Evolutionary conservation across 2,888 invertebrate genomes (phyloP), one percentile per base, ranked within the genome.

Genomic region (Nymphalis urticae): DNA sequence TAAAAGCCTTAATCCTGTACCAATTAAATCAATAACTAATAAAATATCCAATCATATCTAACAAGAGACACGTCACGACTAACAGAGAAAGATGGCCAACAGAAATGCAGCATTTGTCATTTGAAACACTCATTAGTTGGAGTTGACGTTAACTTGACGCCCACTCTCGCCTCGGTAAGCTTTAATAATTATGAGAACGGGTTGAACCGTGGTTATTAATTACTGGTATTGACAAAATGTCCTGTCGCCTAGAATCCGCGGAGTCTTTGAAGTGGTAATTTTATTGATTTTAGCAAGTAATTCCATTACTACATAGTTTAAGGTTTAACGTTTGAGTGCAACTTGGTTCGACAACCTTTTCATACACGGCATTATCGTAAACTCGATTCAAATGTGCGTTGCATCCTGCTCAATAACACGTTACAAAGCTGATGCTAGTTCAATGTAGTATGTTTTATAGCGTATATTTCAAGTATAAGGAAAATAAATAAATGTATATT

Each of bases 101-200:
- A 80, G 82, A 80, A 87, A 86, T 83, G 81, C 84, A 82, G 84
- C 89, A 90, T 91, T 90, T 90, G 89, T 91, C 90, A 90, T 87
- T 82, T 80, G 81, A 80, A 88, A 82, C 82, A 84, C 85, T 90
- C 90, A 90, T 92, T 92, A 89, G 90, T 87, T 84, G 81, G 81
- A 86, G 86, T 82, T 89, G 90, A 91, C 90, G 88, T 89, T 85
- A 89, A 90, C 90, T 90, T 88, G 90, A 91, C 85, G 83, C 85
- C 81, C 77, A 81, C 84, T 83, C 81, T 84, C 83, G 84, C 78
- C 78, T 85, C 81, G 79, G 84, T 85, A 83, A 88, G 90, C 87
- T 89, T 87, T 87, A 86, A 90, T 90, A 87, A 90, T 89, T 89
- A 86, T 86, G 86, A 88, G 86, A 85, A 85, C 84, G 80, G 79